phyloP scores from a whole-genome alignment of 2,113 vertebrate genomes.

The Macrotis lagotis region DNA sequence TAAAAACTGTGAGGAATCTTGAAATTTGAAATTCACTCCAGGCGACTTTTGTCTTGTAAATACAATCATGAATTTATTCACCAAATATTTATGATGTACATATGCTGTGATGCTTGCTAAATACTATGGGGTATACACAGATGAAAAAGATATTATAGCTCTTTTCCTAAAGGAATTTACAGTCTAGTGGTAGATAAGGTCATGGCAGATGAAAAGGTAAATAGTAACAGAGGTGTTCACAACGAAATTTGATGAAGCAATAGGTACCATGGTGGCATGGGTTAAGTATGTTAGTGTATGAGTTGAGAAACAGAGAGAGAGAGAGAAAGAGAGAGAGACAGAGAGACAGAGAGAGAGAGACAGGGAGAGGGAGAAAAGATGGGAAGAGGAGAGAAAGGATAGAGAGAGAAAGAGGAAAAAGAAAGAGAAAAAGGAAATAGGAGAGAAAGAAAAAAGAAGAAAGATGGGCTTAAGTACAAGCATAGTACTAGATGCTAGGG shows the following conservation, averaged over 20 bases:
- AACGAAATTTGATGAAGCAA: neutral
- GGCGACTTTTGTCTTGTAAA: neutral
- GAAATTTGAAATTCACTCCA: neutral
- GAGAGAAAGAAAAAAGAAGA: neutral
- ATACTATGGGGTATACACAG: neutral
- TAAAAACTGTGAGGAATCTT: neutral
- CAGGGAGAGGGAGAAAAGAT: no score
- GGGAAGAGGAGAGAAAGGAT: neutral
- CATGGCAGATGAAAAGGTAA: neutral
- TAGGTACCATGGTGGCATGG: neutral
- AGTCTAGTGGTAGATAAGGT: no score
- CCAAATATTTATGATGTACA: neutral
- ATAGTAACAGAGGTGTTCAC: neutral
- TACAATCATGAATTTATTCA: neutral
- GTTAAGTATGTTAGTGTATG: neutral
- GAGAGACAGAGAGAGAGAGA: no score
- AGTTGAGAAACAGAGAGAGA: neutral
- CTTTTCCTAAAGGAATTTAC: neutral
- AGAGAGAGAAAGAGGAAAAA: neutral
- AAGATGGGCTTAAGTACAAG: no score
- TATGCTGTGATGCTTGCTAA: neutral
- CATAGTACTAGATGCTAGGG: no score
- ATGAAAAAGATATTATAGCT: neutral
- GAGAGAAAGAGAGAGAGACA: neutral
- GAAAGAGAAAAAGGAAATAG: neutral